A percentile compares a stretch with the other conserved stretches of the same genome.
Evolutionary conservation across 2,113 vertebrate genomes (phyloP).

Genomic region (Mormyrus lacerda): DNA sequence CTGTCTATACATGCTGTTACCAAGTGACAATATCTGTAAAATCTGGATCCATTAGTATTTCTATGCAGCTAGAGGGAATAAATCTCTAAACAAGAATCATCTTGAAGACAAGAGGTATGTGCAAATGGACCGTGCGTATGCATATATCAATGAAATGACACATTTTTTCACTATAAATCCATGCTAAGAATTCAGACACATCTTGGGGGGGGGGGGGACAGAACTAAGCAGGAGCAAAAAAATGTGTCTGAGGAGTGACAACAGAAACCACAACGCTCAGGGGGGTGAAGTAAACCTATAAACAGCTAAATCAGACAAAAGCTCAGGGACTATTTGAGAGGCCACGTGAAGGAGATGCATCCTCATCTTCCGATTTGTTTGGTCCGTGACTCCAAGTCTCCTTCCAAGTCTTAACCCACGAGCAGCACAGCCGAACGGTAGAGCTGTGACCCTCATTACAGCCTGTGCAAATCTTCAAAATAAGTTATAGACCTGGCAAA

Average conservation of each 20-base stretch:
- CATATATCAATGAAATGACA: background rate
- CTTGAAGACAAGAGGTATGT: background rate
- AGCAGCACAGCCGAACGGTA: too few relatives aligned
- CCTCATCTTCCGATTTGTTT: background rate
- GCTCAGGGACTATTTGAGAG: background rate
- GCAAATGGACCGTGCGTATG: too few relatives aligned
- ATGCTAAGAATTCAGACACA: background rate
- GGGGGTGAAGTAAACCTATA: background rate
- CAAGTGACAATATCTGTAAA: background rate
- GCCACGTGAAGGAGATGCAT: background rate
- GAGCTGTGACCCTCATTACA: background rate
- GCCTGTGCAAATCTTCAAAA: slow-evolving; percentile 1
- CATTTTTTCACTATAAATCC: background rate
- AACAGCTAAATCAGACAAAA: background rate
- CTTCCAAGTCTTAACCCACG: background rate
- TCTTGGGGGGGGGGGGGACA: background rate
- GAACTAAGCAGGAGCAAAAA: background rate
- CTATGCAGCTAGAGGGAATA: background rate
- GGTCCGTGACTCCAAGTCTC: too few relatives aligned
- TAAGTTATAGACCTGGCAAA: background rate
- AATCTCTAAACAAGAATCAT: background rate
- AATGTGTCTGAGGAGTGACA: background rate
- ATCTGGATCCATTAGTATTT: background rate
- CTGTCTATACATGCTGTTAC: background rate
- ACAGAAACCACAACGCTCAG: background rate